Conservation (phyloP, 92 coral and sea anemone species). For the Chrysogorgia sp. region DNA sequence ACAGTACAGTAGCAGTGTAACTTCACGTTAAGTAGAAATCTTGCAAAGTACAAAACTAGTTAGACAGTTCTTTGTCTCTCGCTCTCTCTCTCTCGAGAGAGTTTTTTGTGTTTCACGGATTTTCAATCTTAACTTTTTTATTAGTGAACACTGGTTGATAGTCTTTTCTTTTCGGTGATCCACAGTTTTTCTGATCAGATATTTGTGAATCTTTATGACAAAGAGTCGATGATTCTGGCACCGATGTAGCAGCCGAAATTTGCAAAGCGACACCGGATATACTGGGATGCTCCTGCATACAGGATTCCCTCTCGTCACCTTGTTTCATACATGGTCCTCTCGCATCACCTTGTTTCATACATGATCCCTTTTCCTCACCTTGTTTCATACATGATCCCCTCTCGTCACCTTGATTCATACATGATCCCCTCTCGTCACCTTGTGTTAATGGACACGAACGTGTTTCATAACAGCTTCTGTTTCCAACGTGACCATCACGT, state of each 20-base stretch:
- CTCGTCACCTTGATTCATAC: too few species aligned
- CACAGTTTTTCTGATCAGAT: background rate
- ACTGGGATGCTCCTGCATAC: too few species aligned
- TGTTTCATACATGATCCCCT: too few species aligned
- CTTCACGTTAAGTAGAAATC: too few species aligned
- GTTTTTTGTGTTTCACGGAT: background rate
- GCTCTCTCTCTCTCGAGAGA: too few species aligned
- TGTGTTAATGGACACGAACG: background rate
- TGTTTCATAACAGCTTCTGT: background rate
- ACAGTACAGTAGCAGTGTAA: too few species aligned
- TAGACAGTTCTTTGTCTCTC: too few species aligned
- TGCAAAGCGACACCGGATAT: background rate
- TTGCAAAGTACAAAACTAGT: too few species aligned
- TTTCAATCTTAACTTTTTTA: constrained; percentile 41
- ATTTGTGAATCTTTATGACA: background rate
- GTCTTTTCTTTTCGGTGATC: constrained; percentile 32
- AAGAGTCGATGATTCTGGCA: background rate
- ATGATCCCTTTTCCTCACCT: too few species aligned
- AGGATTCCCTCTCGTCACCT: too few species aligned
- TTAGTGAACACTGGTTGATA: constrained; percentile 3
- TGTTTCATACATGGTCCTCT: too few species aligned
- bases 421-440: background rate
- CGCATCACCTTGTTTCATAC: too few species aligned
- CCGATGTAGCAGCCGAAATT: background rate
- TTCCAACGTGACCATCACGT: background rate